phyloP scores from a whole-genome alignment of 2,113 vertebrate species.

The Sinocyclocheilus grahami region DNA sequence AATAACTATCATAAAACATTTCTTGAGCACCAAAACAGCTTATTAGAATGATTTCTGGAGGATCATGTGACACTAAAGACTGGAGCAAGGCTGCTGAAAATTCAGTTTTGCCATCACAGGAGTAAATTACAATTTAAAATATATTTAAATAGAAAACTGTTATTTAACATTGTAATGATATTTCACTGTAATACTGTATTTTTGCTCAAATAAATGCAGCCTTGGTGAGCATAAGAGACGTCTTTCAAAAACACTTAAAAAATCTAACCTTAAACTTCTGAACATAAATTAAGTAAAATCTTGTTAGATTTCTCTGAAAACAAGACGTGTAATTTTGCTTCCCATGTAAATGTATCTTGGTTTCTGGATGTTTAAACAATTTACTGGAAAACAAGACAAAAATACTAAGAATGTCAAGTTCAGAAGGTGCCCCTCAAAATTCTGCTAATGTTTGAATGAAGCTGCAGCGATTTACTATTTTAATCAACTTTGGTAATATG shows the following conservation, averaged over 20 bases:
- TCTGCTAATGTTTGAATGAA: neutral
- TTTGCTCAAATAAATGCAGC: neutral
- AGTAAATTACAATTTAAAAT: neutral
- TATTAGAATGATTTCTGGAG: neutral
- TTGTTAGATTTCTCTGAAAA: neutral
- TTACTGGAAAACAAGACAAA: neutral
- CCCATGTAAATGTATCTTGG: neutral
- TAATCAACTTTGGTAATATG: constrained; percentile 22
- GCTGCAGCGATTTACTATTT: neutral
- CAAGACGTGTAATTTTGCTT: neutral
- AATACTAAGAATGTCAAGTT: neutral
- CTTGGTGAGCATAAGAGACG: neutral
- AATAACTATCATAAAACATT: too few relatives aligned
- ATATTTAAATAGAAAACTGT: neutral
- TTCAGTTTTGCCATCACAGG: neutral
- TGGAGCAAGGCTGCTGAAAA: neutral
- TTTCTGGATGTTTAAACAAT: neutral
- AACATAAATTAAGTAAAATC: neutral
- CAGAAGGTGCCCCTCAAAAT: neutral
- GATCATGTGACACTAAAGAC: neutral
- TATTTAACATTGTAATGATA: neutral
- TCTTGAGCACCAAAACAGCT: neutral
- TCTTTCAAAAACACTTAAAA: neutral
- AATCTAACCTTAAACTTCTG: neutral
- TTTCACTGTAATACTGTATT: neutral